A percentile compares a stretch with the other conserved stretches of the same genome.
These are phyloP conservation scores for Ciconia stormi DNA, from an alignment of 2,113 vertebrate species.

Conservation along the genomic window DNA sequence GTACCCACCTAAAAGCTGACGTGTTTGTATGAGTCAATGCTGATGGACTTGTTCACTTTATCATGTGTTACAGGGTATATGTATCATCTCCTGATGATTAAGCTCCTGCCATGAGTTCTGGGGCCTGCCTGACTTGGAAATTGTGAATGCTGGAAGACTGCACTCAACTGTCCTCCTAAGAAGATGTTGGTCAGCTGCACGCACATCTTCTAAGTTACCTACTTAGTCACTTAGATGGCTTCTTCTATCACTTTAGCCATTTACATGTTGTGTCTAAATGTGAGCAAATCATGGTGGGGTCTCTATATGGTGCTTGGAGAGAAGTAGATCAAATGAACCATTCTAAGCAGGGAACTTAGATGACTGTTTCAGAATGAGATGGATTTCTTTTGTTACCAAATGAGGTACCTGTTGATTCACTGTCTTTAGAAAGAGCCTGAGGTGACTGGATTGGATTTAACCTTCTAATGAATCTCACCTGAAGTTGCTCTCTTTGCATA, in stretches of 20 bases:
- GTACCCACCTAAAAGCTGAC: background rate
- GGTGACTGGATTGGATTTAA: background rate
- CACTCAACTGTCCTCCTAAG: background rate
- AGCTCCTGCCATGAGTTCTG: background rate
- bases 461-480: background rate
- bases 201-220: background rate
- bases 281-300: background rate
- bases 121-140: background rate
- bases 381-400: background rate
- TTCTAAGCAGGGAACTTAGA: background rate
- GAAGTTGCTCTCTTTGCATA: background rate
- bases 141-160: background rate
- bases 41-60: background rate
- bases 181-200: background rate
- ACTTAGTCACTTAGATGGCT: background rate
- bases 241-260: background rate
- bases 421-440: background rate
- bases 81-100: background rate
- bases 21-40: background rate
- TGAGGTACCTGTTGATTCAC: background rate
- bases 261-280: background rate
- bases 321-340: background rate
- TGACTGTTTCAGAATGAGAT: background rate
- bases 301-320: background rate
- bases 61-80: background rate